Evolutionary conservation across 2,888 invertebrate genomes (phyloP), one percentile per base, ranked within the genome.

Genomic region (Enchytraeus crypticus): DNA sequence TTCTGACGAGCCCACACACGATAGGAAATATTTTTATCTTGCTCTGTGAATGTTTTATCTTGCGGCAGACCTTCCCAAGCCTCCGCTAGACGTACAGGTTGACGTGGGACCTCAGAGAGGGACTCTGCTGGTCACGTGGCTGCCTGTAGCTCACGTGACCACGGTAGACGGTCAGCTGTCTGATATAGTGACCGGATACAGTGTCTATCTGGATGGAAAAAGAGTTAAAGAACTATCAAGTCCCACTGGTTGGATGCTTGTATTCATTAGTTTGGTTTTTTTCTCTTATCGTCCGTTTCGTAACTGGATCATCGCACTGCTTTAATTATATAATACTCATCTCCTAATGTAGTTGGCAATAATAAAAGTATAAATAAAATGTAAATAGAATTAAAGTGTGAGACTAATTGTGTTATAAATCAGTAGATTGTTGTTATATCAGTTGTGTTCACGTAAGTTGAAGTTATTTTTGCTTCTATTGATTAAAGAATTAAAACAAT

Each of bases 41-140:
- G 11, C 18, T 38, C 18, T 18, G 11, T 14, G 11, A 38, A 14
- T 38, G 11, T 14, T 38, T 38, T 38, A 38, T 14, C 11, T 38
- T 14, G 18, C 11, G 29, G n/a, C 49, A 61, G 62, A 62, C 23
- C 59, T 62, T 64, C 85, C 85, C 53, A 85, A 86, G 71, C 84
- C 86, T 8, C 86, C 86, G 30, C 79, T 83, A 49, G 85, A 86
- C 75, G 86, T 90, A 77, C 88, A 92, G 85, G 89, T 92, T 81
- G 93, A 93, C 84, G 86, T 89, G 81, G 97, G 98, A 71, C 98
- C 98, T 74, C 97, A 97, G 84, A 95, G 96, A 82, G 96, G 96
- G 76, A 96, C 95, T 69, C 85, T 98, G 76, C 85, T 98, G 79
- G 92, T 98, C 77, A 97, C 97, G 72, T 98, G 98, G 98, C 97